These are phyloP conservation scores for Rhinoraja longicauda DNA, from an alignment of 2,797 vertebrate species.

Conservation along the genomic window DNA sequence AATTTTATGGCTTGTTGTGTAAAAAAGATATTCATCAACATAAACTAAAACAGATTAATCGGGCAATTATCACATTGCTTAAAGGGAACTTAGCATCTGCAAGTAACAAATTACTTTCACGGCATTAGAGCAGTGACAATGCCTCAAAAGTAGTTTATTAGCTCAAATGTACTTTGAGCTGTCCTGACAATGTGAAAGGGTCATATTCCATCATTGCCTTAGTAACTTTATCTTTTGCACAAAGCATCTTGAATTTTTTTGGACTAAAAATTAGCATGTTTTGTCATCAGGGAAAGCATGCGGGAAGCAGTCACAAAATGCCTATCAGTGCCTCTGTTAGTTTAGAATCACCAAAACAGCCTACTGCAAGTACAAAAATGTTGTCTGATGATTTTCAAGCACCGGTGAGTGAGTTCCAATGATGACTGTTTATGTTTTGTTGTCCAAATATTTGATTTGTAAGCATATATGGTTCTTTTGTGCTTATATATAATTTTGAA, in stretches of 20 bases:
- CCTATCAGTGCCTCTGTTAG: constrained; percentile 5
- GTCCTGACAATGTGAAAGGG: neutral
- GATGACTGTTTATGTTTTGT: neutral
- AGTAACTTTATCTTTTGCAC: neutral
- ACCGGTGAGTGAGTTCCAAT: constrained; percentile 49
- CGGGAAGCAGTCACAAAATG: constrained; percentile 25
- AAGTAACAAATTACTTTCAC: neutral
- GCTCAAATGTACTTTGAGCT: neutral
- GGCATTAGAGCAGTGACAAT: neutral
- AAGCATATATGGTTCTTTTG: neutral
- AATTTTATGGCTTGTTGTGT: neutral
- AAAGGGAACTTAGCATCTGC: neutral
- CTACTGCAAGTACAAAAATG: constrained; percentile 49
- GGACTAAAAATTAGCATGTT: neutral
- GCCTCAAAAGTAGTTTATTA: neutral
- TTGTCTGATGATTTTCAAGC: constrained; percentile 50
- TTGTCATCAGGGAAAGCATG: neutral
- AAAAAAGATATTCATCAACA: neutral
- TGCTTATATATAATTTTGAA: neutral
- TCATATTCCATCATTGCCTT: neutral
- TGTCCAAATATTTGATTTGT: too few relatives aligned
- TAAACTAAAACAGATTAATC: neutral
- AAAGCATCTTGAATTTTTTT: neutral
- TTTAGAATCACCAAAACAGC: constrained; percentile 48
- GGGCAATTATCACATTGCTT: neutral